Conservation (phyloP, 2,797 vertebrate species). For the Pseudochaenichthys georgianus region DNA sequence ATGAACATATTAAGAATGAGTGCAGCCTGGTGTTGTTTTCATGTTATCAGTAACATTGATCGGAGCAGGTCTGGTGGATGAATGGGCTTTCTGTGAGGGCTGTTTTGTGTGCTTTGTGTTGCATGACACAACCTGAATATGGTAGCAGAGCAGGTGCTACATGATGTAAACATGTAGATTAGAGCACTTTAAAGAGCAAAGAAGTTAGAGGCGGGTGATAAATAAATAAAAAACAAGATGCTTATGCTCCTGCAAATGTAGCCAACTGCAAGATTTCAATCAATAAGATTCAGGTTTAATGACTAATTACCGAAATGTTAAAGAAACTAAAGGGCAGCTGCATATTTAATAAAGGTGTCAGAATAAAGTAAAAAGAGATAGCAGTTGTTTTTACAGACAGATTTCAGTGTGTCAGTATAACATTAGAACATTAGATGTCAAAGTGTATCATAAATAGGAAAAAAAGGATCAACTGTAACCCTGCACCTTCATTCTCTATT, state of each 20-base stretch:
- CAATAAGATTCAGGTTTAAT: not conserved
- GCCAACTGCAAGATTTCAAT: not conserved
- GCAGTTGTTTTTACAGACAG: not conserved
- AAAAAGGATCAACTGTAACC: not conserved
- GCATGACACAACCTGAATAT: not conserved
- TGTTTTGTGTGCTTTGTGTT: conserved; percentile 26
- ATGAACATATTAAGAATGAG: not conserved
- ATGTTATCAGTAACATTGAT: conserved; percentile 24
- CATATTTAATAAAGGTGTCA: not conserved
- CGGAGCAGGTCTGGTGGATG: conserved; percentile 11
- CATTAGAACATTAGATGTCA: not conserved
- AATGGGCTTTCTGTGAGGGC: conserved; percentile 31
- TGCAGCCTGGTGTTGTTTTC: not conserved
- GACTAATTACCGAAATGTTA: not conserved
- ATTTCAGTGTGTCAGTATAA: not conserved
- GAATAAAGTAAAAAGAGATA: not conserved
- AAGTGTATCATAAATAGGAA: not conserved
- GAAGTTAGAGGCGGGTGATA: not conserved
- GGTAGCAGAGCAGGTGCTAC: not conserved
- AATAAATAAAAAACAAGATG: not conserved
- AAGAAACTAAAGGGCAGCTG: not conserved
- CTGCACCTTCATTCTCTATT: conserved; percentile 5
- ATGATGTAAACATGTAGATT: not conserved
- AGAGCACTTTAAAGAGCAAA: not conserved
- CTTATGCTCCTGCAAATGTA: not conserved